phyloP scores from a whole-genome alignment of 2,888 invertebrate genomes.

The Tenthredo mesomela region DNA sequence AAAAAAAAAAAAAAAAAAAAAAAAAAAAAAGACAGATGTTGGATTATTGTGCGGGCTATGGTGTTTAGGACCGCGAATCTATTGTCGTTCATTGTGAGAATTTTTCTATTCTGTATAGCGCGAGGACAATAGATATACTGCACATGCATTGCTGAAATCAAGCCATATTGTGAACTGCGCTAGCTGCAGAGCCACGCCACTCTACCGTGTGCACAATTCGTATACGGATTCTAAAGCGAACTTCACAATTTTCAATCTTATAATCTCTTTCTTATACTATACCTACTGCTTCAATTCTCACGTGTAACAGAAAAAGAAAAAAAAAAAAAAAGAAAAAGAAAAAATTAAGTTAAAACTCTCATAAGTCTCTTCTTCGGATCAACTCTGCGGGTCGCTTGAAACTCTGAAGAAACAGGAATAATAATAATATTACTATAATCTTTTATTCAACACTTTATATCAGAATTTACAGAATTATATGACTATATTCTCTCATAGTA shows the following conservation, averaged over 20 bases:
- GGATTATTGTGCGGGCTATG: background rate
- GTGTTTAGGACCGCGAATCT: constrained; percentile 1
- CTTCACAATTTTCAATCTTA: background rate
- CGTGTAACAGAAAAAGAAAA: background rate
- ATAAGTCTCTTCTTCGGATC: no score
- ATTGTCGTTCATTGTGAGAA: constrained; percentile 13
- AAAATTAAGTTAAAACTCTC: background rate
- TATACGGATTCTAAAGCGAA: background rate
- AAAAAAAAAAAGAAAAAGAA: background rate
- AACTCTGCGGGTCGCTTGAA: background rate
- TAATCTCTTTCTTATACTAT: background rate
- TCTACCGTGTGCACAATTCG: background rate
- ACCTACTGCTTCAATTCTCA: background rate
- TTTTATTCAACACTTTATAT: no score
- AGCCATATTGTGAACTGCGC: constrained; percentile 37
- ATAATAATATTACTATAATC: no score
- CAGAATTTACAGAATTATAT: no score
- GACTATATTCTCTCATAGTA: no score
- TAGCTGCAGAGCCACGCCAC: background rate
- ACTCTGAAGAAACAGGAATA: background rate
- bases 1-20: no score
- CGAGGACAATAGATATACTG: background rate
- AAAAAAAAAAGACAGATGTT: constrained; percentile 20
- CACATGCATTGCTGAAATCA: background rate
- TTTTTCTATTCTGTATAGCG: background rate